Conservation (phyloP, 2,888 invertebrate genomes). For the Synergus japonicus region DNA sequence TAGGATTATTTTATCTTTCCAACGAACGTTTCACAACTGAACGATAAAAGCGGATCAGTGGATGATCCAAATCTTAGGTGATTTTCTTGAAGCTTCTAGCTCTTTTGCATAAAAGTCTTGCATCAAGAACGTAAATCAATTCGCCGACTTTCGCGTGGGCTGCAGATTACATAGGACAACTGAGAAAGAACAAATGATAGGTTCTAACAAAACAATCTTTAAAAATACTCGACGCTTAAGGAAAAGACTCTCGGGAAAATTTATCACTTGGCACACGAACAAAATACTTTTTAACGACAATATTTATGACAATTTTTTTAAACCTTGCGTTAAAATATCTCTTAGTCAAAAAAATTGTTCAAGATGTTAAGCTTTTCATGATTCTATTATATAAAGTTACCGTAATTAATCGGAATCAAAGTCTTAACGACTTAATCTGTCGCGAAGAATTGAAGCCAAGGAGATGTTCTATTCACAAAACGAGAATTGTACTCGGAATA, state of each 20-base stretch:
- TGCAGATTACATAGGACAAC: background rate
- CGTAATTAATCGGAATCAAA: conserved; percentile 14
- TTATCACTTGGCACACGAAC: background rate
- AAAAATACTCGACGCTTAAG: conserved; percentile 3
- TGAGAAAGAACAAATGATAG: background rate
- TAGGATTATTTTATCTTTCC: background rate
- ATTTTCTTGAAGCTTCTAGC: background rate
- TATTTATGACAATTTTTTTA: too few relatives aligned
- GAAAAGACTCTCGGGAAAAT: background rate
- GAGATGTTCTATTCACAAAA: conserved; percentile 27
- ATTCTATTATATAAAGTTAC: background rate
- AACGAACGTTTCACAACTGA: background rate
- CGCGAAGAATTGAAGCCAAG: conserved; percentile 14
- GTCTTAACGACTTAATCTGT: background rate
- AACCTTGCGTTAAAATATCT: background rate
- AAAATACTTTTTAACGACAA: background rate
- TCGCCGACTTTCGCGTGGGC: background rate
- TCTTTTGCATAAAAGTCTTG: background rate
- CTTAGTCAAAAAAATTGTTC: background rate
- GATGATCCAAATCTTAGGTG: background rate
- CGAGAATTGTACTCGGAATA: background rate
- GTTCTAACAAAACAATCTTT: background rate
- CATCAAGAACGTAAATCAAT: conserved; percentile 5
- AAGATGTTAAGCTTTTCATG: too few relatives aligned
- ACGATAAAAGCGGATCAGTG: background rate